phyloP scores from a whole-genome alignment of 2,797 vertebrate species.

The Pseudotriccus pelzelni region DNA sequence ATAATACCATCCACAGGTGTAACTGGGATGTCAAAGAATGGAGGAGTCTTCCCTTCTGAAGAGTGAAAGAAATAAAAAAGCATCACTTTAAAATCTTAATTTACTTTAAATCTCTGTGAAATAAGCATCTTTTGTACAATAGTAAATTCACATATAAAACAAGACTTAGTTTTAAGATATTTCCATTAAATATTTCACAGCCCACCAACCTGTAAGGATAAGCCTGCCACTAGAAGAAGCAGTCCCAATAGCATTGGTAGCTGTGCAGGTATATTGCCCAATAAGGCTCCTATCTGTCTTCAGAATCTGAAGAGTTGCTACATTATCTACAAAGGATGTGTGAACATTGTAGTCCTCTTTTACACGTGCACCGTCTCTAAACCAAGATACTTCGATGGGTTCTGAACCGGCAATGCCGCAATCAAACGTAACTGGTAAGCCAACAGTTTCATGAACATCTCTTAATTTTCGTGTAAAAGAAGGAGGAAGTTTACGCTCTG shows the following conservation, averaged over 20 bases:
- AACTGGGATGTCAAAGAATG: slow-evolving; percentile 89
- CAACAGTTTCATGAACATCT: slow-evolving; percentile 89
- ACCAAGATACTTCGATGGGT: slow-evolving; percentile 90
- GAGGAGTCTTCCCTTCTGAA: slow-evolving; percentile 89
- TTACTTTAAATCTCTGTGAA: not conserved
- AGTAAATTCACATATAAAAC: not conserved
- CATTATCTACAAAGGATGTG: slow-evolving; percentile 86
- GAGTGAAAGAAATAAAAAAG: slow-evolving; percentile 54
- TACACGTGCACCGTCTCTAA: slow-evolving; percentile 84
- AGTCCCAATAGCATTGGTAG: slow-evolving; percentile 90
- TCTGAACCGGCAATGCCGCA: slow-evolving; percentile 89
- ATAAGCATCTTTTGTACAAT: not conserved
- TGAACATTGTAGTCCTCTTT: slow-evolving; percentile 80
- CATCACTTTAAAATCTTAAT: not conserved
- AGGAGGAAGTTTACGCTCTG: slow-evolving; percentile 93
- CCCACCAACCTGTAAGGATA: slow-evolving; percentile 89
- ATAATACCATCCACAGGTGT: slow-evolving; percentile 83
- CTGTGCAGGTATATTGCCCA: slow-evolving; percentile 92
- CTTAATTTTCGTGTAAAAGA: slow-evolving; percentile 91
- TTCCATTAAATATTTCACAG: not conserved
- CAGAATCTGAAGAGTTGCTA: slow-evolving; percentile 86
- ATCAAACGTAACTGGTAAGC: slow-evolving; percentile 85
- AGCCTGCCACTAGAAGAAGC: slow-evolving; percentile 92
- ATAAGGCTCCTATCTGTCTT: slow-evolving; percentile 82
- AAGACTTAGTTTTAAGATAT: not conserved